Percentiles rank a stretch among this genome's conserved stretches.
phyloP scores from a whole-genome alignment of 2,797 vertebrate genomes.

The Poecilia wingei region DNA sequence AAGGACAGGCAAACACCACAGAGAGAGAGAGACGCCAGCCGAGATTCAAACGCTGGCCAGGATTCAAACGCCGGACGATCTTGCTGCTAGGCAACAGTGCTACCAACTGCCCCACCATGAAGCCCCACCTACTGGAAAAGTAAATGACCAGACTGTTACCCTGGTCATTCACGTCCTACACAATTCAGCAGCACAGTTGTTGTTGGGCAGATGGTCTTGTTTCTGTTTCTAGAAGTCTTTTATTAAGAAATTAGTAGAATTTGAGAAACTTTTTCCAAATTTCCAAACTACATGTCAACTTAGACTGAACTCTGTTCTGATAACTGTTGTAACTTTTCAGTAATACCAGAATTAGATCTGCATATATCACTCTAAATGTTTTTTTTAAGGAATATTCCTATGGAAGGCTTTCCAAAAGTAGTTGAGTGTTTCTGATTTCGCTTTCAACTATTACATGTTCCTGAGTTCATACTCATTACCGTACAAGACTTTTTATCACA shows the following conservation, averaged over 20 bases:
- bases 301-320: neutral
- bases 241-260: neutral
- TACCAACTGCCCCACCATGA: too few species aligned
- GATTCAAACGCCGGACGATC: too few species aligned
- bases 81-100: too few species aligned
- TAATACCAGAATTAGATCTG: neutral
- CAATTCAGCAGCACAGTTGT: too few species aligned
- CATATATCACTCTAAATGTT: neutral
- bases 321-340: neutral
- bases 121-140: too few species aligned
- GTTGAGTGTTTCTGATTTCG: neutral
- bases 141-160: too few species aligned
- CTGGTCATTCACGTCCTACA: too few species aligned
- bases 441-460: neutral
- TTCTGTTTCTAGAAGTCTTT: neutral
- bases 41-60: too few species aligned
- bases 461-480: neutral
- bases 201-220: neutral
- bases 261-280: neutral
- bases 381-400: neutral
- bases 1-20: too few species aligned
- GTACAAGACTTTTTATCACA: neutral
- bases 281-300: neutral
- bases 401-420: neutral
- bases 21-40: too few species aligned